Conservation (phyloP, 1,140 invertebrate species). For the Trichonephila inaurata region DNA sequence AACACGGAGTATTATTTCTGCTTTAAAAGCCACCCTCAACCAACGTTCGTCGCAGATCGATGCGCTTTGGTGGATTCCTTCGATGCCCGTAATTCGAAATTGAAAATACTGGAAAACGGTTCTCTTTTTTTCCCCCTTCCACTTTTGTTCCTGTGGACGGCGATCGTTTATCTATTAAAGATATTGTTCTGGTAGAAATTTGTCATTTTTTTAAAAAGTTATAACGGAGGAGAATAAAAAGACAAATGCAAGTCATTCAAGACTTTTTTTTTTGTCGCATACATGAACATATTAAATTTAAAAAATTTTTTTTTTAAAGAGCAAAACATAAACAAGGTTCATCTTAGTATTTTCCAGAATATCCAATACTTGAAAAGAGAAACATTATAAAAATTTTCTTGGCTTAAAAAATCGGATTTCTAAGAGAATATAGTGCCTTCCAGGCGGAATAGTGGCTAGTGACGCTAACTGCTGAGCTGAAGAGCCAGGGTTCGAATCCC, state of each 20-base stretch:
- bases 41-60: background rate
- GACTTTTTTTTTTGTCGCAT: background rate
- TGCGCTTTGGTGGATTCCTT: background rate
- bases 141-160: background rate
- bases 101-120: conserved; percentile 4
- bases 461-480: too few relatives aligned
- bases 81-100: conserved; percentile 2
- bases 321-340: too few relatives aligned
- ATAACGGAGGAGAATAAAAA: background rate
- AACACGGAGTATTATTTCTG: background rate
- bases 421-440: too few relatives aligned
- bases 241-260: background rate
- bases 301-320: too few relatives aligned
- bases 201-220: background rate
- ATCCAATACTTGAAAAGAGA: too few relatives aligned
- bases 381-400: too few relatives aligned
- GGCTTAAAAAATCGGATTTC: too few relatives aligned
- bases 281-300: too few relatives aligned
- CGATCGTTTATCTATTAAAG: conserved; percentile 38
- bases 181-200: background rate
- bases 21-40: background rate
- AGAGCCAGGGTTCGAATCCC: too few relatives aligned
- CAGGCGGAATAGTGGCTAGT: too few relatives aligned
- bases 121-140: background rate
- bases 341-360: too few relatives aligned